Evolutionary conservation across 2,113 vertebrate genomes (phyloP).

Genomic region (Danio rerio): GRCz12tu NC_133195.1:53445001-53445500

Average conservation of each 20-base stretch:
- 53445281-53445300: neutral
- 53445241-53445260: too few relatives aligned
- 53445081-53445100: too few relatives aligned
- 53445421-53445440: slow-evolving; percentile 9
- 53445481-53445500: slow-evolving; percentile 9
- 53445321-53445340: neutral
- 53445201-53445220: too few relatives aligned
- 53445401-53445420: slow-evolving; percentile 8
- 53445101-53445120: too few relatives aligned
- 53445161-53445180: too few relatives aligned
- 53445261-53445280: neutral
- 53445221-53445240: neutral
- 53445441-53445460: slow-evolving; percentile 4
- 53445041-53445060: too few relatives aligned
- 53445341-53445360: neutral
- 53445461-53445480: slow-evolving; percentile 2
- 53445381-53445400: neutral
- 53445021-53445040: too few relatives aligned
- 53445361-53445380: slow-evolving; percentile 18
- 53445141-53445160: too few relatives aligned
- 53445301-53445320: slow-evolving; percentile 6
- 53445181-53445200: too few relatives aligned
- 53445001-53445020: too few relatives aligned
- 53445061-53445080: too few relatives aligned
- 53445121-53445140: too few relatives aligned